Conservation (phyloP, 2,888 invertebrate genomes). For the Phalangium opilio region DNA sequence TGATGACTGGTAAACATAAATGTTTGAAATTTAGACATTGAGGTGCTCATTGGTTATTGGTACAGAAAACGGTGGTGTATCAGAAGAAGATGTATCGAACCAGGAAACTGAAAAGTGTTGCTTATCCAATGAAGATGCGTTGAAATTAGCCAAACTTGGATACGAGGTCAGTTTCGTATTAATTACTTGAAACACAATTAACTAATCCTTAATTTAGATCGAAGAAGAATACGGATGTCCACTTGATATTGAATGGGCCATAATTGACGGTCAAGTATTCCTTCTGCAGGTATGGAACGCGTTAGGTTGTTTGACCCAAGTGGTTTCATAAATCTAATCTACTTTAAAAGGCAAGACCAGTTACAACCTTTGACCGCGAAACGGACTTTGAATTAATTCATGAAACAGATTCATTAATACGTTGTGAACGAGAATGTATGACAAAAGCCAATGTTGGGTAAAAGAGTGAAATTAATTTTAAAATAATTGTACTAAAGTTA, state of each 20-base stretch:
- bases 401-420: conserved; percentile 45
- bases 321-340: conserved; percentile 1
- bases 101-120: neutral
- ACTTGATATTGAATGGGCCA: neutral
- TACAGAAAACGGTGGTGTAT: neutral
- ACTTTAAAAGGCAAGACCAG: conserved; percentile 56
- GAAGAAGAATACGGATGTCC: neutral
- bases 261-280: neutral
- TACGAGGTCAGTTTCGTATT: neutral
- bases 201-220: no score
- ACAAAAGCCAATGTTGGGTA: conserved; percentile 19
- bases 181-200: no score
- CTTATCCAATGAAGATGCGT: neutral
- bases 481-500: no score
- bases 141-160: neutral
- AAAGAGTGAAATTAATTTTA: no score
- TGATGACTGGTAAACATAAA: no score
- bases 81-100: neutral
- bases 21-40: no score
- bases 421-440: conserved; percentile 14
- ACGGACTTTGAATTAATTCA: conserved; percentile 60
- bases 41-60: no score
- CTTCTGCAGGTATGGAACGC: no score
- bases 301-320: neutral
- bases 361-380: conserved; percentile 48